Percentiles rank a stretch among this genome's conserved stretches.
Conservation (phyloP, 2,113 vertebrate species). For the Dromaius novaehollandiae region DNA sequence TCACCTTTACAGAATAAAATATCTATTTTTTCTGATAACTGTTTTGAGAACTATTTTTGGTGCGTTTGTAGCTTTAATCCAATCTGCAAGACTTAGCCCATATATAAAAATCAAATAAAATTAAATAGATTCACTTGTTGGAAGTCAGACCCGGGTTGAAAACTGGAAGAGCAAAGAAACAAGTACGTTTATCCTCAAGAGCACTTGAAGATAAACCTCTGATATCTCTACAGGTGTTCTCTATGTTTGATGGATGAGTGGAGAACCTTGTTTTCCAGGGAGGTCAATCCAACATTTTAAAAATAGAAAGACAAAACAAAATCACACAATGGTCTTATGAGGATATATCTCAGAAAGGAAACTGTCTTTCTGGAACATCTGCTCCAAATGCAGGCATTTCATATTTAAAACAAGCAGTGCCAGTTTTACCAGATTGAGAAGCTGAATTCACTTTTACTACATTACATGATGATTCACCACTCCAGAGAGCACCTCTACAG, state of each 20-base stretch:
- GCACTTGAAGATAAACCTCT: neutral
- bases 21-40: neutral
- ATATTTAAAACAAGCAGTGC: neutral
- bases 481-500: neutral
- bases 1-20: neutral
- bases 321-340: neutral
- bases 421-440: neutral
- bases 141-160: neutral
- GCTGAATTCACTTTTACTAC: neutral
- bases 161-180: neutral
- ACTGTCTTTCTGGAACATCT: neutral
- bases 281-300: neutral
- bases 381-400: neutral
- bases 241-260: neutral
- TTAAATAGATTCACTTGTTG: neutral
- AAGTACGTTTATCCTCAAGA: fast-evolving
- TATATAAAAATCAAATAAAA: neutral
- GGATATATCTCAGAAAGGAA: neutral
- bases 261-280: neutral
- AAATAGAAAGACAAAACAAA: neutral
- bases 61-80: neutral
- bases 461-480: neutral
- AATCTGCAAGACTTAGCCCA: neutral
- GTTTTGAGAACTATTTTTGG: neutral
- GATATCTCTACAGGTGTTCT: neutral